A percentile compares a stretch with the other conserved stretches of the same genome.
Evolutionary conservation across 2,888 invertebrate genomes (phyloP).

Genomic region (Cantharis rustica): DNA sequence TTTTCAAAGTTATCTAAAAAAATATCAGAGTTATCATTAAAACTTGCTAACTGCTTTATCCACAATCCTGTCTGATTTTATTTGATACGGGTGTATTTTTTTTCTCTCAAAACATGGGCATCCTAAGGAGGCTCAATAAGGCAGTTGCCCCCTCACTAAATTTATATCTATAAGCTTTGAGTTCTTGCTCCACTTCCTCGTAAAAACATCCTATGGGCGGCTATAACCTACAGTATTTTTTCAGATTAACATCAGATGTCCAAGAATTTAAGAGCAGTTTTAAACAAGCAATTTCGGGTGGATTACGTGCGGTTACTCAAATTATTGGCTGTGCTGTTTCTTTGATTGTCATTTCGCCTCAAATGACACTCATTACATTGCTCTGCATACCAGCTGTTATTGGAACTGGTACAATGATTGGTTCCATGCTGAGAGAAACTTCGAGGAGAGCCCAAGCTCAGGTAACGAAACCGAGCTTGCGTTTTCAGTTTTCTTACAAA

Average conservation of each 20-base stretch:
- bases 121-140: too few species aligned
- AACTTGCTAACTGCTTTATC: background rate
- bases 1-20: too few species aligned
- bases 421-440: constrained; percentile 74
- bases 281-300: constrained; percentile 91
- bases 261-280: constrained; percentile 98
- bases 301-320: constrained; percentile 85
- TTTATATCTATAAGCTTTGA: too few species aligned
- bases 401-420: constrained; percentile 81
- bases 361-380: constrained; percentile 83
- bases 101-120: too few species aligned
- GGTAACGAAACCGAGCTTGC: constrained; percentile 55
- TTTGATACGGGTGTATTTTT: background rate
- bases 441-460: constrained; percentile 84
- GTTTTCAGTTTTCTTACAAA: constrained; percentile 3
- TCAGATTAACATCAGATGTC: constrained; percentile 87
- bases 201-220: background rate
- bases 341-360: constrained; percentile 85
- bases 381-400: constrained; percentile 87
- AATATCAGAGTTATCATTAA: too few species aligned
- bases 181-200: background rate
- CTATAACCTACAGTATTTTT: constrained; percentile 27
- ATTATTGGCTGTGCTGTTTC: constrained; percentile 78
- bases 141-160: too few species aligned
- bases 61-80: background rate